These are phyloP conservation scores for Cyprinodon diabolis DNA, from an alignment of 2,797 vertebrate species.

Conservation along the genomic window DNA sequence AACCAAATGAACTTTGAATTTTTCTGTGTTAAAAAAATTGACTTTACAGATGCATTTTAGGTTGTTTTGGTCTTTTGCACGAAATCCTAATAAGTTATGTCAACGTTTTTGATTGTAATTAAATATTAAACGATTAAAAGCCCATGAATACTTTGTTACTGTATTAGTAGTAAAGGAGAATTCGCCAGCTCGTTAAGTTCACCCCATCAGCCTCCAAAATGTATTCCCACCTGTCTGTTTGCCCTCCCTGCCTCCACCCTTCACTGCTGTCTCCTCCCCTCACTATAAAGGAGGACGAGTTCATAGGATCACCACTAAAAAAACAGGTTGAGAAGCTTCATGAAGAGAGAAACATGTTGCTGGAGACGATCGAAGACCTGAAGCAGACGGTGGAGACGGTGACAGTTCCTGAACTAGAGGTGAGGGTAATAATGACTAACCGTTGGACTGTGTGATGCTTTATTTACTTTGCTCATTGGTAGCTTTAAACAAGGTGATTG, in stretches of 20 bases:
- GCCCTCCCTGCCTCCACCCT: slow-evolving; percentile 18
- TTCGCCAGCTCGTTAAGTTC: not conserved
- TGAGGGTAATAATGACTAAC: slow-evolving; percentile 53
- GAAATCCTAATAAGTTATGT: not conserved
- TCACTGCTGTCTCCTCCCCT: slow-evolving; percentile 37
- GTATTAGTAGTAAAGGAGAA: too few relatives aligned
- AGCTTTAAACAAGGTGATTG: slow-evolving; percentile 17
- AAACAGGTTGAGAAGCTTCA: slow-evolving; percentile 80
- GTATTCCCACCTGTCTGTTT: not conserved
- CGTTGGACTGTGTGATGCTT: not conserved
- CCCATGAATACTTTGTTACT: not conserved
- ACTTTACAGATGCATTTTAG: not conserved
- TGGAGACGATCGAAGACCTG: slow-evolving; percentile 82
- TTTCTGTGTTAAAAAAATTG: not conserved
- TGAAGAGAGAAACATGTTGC: slow-evolving; percentile 81
- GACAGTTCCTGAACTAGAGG: slow-evolving; percentile 57
- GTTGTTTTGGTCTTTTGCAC: not conserved
- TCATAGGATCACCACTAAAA: slow-evolving; percentile 63
- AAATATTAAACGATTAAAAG: not conserved
- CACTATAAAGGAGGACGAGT: slow-evolving; percentile 75
- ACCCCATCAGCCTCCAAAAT: not conserved
- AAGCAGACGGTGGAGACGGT: slow-evolving; percentile 77
- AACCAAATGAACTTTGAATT: not conserved
- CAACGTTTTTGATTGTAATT: not conserved
- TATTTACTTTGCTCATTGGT: slow-evolving; percentile 2